Evolutionary conservation across 2,113 vertebrate genomes (phyloP).

Genomic region (Gulo gulo): DNA sequence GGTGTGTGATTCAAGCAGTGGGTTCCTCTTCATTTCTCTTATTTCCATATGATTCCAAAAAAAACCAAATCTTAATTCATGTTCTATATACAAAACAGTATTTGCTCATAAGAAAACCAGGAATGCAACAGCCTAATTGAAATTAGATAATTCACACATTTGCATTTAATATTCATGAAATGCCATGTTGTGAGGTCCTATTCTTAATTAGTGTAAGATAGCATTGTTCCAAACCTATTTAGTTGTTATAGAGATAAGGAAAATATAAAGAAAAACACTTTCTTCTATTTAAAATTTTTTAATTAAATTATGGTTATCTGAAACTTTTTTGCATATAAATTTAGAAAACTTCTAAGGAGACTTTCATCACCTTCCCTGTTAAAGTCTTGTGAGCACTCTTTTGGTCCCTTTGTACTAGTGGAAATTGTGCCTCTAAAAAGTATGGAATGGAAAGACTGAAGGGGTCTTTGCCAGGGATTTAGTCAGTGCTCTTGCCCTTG

Average conservation of each 20-base stretch:
- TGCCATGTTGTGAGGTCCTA: background rate
- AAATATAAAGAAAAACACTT: background rate
- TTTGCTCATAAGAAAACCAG: constrained; percentile 18
- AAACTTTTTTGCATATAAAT: constrained; percentile 11
- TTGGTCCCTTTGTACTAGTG: background rate
- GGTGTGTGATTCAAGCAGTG: background rate
- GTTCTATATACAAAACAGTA: background rate
- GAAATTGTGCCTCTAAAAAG: background rate
- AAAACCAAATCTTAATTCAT: constrained; percentile 31
- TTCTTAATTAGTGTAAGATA: constrained; percentile 40
- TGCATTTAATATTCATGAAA: constrained; percentile 28
- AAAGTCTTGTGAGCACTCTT: background rate
- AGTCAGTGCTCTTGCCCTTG: background rate
- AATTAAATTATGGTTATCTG: background rate
- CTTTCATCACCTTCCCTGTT: background rate
- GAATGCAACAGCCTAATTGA: constrained; percentile 3
- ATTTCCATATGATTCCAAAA: background rate
- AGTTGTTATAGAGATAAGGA: constrained; percentile 25
- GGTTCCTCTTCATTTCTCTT: background rate
- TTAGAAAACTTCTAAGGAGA: background rate
- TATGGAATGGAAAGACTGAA: background rate
- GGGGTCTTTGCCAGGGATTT: background rate
- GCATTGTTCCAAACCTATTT: background rate
- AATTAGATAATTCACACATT: constrained; percentile 32
- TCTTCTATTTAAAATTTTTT: background rate